These are phyloP conservation scores for Lepidochrysops patricia DNA, from an alignment of 2,888 invertebrate genomes.

Conservation along the genomic window DNA sequence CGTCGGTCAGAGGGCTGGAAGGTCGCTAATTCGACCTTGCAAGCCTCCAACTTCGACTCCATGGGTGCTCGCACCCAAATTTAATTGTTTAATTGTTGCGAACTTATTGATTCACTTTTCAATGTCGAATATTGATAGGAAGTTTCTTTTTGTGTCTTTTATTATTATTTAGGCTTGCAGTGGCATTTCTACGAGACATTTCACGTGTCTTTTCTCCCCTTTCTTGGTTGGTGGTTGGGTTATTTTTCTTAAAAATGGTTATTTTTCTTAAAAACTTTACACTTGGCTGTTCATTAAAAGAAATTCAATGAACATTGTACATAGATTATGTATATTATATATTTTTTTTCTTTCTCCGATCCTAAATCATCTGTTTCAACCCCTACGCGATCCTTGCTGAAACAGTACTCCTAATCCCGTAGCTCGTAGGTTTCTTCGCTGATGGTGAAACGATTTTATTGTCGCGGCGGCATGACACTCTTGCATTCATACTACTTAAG, in stretches of 20 bases:
- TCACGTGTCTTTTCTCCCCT: too few relatives aligned
- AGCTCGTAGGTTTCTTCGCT: not conserved
- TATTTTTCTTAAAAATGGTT: too few relatives aligned
- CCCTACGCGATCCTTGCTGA: not conserved
- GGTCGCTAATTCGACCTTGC: slow-evolving; percentile 73
- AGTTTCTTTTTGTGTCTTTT: not conserved
- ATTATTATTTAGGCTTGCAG: too few relatives aligned
- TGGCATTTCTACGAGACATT: too few relatives aligned
- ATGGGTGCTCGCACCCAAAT: slow-evolving; percentile 32
- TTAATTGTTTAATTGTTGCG: slow-evolving; percentile 13
- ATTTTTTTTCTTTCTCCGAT: not conserved
- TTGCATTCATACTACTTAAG: not conserved
- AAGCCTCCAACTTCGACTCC: slow-evolving; percentile 64
- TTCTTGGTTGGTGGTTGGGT: too few relatives aligned
- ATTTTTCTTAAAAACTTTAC: too few relatives aligned
- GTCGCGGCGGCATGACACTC: not conserved
- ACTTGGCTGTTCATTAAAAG: too few relatives aligned
- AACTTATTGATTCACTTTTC: not conserved
- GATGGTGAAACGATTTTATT: not conserved
- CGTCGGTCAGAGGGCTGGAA: slow-evolving; percentile 57
- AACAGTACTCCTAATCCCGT: not conserved
- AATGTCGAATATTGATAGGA: not conserved
- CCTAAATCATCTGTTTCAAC: not conserved
- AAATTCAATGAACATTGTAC: too few relatives aligned
- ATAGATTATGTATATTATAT: too few relatives aligned